Conservation (phyloP, 2,888 invertebrate genomes). For the Hetaerina titia region DNA sequence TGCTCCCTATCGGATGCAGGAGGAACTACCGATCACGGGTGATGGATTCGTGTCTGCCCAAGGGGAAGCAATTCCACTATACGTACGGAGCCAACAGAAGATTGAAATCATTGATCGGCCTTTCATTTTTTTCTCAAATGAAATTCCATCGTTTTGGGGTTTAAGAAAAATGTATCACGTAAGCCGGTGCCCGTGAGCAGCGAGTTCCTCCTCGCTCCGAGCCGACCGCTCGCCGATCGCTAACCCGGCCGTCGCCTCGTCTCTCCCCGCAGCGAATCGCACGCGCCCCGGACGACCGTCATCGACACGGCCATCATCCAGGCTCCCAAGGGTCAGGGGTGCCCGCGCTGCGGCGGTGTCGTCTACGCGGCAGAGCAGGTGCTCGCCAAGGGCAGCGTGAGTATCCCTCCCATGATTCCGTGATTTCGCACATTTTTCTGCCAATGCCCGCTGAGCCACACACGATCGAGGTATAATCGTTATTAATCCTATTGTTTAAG, state of each 20-base stretch:
- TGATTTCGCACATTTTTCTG: background rate
- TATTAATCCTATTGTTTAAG: background rate
- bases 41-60: too few species aligned
- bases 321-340: conserved; percentile 92
- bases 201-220: too few species aligned
- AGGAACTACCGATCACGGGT: too few species aligned
- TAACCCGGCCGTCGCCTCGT: background rate
- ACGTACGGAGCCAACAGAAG: too few species aligned
- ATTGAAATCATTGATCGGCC: too few species aligned
- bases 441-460: background rate
- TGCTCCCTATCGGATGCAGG: too few species aligned
- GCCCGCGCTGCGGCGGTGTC: conserved; percentile 93
- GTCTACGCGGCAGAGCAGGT: conserved; percentile 97
- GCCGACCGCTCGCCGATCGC: too few species aligned
- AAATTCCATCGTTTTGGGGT: too few species aligned
- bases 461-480: background rate
- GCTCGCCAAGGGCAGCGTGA: conserved; percentile 88
- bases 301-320: conserved; percentile 89
- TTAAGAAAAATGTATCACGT: too few species aligned
- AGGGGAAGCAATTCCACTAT: too few species aligned
- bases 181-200: too few species aligned
- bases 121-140: too few species aligned
- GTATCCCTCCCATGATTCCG: conserved; percentile 67
- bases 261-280: conserved; percentile 80
- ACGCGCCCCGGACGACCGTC: conserved; percentile 87